Evolutionary conservation across 2,113 vertebrate species (phyloP), one percentile per base, ranked within the genome.

Genomic region (Peucedramus taeniatus): DNA sequence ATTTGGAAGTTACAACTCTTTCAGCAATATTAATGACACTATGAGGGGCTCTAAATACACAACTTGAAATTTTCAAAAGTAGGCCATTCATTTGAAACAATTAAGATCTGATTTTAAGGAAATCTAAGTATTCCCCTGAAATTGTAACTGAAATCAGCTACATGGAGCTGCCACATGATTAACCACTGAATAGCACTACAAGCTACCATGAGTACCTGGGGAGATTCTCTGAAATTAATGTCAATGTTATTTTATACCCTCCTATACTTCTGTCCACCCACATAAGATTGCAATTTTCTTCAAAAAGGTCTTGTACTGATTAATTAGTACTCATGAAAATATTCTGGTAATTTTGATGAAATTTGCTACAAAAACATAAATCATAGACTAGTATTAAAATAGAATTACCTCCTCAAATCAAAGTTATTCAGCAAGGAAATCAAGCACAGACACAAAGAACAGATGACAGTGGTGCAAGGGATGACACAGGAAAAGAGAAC

Each of bases 391-490:
- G 13, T 50, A 94, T 44, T 65, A 57, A 85, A 69, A 50, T 31
- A 84, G 39, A 59, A 66, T 82, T 57, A 93, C 33, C 28, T 78
- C 59, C 65, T 37, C 31, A 77, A 57, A 83, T 42, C 33, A 44
- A 78, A 93, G 44, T 65, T 90, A 90, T 56, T 91, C 63, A 80
- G 89, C 56, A 87, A 90, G 85, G 68, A 79, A 93, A 94, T 69
- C 57, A 81, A 93, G 77, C 64, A 89, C 37, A 89, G 51, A 80
- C 60, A n/a, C 26, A 74, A 89, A 87, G 51, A 50, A 81, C 47
- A 93, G 69, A 81, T 63, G 79, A 97, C 23, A 80, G 71, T 50
- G 57, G 68, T 50, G 35, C 28, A 86, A 75, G 13, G 56, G 57
- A 94, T 40, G 84, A 87, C 84, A 70, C 6, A 28, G 71, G 66